Evolutionary conservation across 2,113 vertebrate genomes (phyloP).

Genomic region (Notarius lentiginosus): DNA sequence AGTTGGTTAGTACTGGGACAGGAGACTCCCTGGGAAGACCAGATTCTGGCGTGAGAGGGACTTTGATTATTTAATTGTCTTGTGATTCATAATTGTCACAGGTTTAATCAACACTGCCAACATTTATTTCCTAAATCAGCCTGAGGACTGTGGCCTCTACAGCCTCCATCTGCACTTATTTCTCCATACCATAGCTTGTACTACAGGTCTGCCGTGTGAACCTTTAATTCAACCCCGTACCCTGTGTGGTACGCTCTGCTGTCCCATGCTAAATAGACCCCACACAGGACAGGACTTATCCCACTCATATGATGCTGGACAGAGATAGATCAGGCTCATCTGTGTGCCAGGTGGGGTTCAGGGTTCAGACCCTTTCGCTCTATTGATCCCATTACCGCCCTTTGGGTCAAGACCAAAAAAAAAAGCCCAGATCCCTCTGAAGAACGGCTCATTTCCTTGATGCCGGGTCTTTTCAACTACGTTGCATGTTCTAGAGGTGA

Average conservation of each 20-base stretch:
- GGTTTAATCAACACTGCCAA: not conserved
- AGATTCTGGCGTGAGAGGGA: too few species aligned
- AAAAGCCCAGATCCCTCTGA: slow-evolving; percentile 47
- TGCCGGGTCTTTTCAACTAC: slow-evolving; percentile 53
- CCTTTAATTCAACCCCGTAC: not conserved
- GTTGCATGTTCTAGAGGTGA: slow-evolving; percentile 40
- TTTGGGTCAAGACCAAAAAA: slow-evolving; percentile 43
- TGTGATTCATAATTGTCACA: not conserved
- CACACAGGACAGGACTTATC: not conserved
- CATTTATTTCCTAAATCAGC: not conserved
- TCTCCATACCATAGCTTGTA: not conserved
- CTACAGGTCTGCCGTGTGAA: not conserved
- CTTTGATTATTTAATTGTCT: not conserved
- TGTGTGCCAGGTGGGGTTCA: slow-evolving; percentile 45
- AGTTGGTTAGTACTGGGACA: too few species aligned
- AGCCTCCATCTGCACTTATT: not conserved
- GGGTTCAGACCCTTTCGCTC: slow-evolving; percentile 5
- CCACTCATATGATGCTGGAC: slow-evolving; percentile 21
- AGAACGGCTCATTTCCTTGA: slow-evolving; percentile 62
- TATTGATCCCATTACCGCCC: slow-evolving; percentile 35
- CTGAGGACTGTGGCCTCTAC: not conserved
- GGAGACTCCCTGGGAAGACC: too few species aligned
- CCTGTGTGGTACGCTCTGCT: not conserved
- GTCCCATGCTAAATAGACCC: not conserved
- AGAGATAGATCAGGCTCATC: slow-evolving; percentile 48